Evolutionary conservation across 2,888 invertebrate genomes (phyloP).

Genomic region (Lomographa bimaculata): DNA sequence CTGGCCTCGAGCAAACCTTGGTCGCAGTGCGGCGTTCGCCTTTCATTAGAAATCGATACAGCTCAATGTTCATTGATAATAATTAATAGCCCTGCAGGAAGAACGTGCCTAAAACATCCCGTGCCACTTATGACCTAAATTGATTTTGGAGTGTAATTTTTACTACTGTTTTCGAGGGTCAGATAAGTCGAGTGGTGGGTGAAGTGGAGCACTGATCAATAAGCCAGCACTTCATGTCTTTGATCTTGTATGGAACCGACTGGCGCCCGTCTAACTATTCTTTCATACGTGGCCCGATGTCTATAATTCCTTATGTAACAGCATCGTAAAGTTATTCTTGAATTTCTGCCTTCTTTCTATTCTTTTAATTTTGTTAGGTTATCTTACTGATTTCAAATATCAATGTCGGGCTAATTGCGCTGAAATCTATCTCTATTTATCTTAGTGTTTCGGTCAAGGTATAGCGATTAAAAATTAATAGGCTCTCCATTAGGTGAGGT

Average conservation of each 20-base stretch:
- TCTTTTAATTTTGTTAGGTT: too few relatives aligned
- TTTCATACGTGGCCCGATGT: slow-evolving; percentile 31
- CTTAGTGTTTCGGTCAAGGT: too few relatives aligned
- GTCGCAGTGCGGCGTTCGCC: slow-evolving; percentile 64
- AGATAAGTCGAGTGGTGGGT: slow-evolving; percentile 68
- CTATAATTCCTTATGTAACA: slow-evolving; percentile 44
- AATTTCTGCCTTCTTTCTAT: too few relatives aligned
- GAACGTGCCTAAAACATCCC: slow-evolving; percentile 46
- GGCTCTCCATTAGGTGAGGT: too few relatives aligned
- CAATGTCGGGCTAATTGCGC: too few relatives aligned
- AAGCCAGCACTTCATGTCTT: slow-evolving; percentile 65
- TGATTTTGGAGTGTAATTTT: slow-evolving; percentile 74
- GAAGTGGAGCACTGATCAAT: slow-evolving; percentile 59
- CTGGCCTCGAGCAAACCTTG: slow-evolving; percentile 55
- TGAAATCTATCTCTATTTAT: too few relatives aligned
- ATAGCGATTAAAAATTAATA: too few relatives aligned
- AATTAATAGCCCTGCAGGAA: slow-evolving; percentile 64
- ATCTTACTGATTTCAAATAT: too few relatives aligned
- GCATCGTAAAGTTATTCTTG: slow-evolving; percentile 62
- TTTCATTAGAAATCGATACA: slow-evolving; percentile 73
- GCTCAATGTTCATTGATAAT: slow-evolving; percentile 65
- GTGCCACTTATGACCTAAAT: slow-evolving; percentile 60
- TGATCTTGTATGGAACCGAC: slow-evolving; percentile 60
- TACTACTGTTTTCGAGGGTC: slow-evolving; percentile 75
- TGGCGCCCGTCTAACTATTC: slow-evolving; percentile 33